phyloP scores from a whole-genome alignment of 2,113 vertebrate species.

The Dascyllus trimaculatus region DNA sequence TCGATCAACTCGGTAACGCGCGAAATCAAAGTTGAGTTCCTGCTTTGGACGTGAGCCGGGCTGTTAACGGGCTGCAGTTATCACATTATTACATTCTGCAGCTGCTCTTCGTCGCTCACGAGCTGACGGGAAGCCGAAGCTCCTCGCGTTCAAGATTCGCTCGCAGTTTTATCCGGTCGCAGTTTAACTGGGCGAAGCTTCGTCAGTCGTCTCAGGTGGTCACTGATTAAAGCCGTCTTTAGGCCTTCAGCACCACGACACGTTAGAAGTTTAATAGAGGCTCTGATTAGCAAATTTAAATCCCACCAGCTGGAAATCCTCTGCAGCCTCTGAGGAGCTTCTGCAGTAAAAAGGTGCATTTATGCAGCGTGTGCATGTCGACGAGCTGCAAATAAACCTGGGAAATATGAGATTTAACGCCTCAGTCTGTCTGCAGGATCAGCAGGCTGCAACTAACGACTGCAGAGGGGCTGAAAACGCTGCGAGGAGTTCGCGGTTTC shows the following conservation, averaged over 20 bases:
- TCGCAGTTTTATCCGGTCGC: too few species aligned
- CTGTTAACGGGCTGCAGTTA: too few species aligned
- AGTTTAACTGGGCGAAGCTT: neutral
- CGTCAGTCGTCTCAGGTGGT: conserved; percentile 28
- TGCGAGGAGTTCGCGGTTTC: too few species aligned
- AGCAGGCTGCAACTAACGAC: too few species aligned
- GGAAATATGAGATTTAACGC: neutral
- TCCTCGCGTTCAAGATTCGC: too few species aligned
- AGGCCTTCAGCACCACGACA: conserved; percentile 7
- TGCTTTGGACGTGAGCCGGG: too few species aligned
- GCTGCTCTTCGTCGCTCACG: too few species aligned
- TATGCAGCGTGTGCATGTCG: conserved; percentile 2
- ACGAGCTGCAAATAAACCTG: conserved; percentile 4
- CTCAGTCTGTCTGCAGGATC: neutral
- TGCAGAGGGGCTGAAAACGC: too few species aligned
- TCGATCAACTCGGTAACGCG: too few species aligned
- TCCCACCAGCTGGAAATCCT: conserved; percentile 36
- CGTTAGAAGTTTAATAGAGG: conserved; percentile 23
- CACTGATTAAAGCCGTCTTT: conserved; percentile 48
- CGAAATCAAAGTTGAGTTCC: too few species aligned
- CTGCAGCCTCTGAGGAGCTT: conserved; percentile 2
- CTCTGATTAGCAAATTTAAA: conserved; percentile 13
- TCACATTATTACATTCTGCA: too few species aligned
- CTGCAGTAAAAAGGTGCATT: conserved; percentile 39
- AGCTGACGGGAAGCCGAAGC: too few species aligned